Evolutionary conservation across 2,797 vertebrate species (phyloP).

Genomic region (Hippoglossus hippoglossus): DNA sequence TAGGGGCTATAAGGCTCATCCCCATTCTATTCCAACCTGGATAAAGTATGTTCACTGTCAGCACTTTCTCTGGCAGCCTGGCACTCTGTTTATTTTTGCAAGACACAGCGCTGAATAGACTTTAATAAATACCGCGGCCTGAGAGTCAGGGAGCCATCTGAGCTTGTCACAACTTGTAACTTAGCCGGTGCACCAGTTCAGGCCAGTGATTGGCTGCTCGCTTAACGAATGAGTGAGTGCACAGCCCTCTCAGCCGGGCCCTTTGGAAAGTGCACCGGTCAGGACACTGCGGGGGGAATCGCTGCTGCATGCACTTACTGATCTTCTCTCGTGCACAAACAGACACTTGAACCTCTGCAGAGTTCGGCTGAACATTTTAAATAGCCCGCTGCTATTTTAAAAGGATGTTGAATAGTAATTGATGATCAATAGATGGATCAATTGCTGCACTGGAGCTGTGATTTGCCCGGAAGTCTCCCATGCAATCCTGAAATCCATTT

Average conservation of each 20-base stretch:
- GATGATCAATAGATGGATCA: not conserved
- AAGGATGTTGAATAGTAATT: constrained; percentile 23
- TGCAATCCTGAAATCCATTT: constrained; percentile 40
- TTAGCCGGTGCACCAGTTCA: constrained; percentile 75
- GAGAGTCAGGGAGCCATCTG: constrained; percentile 82
- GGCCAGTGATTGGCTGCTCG: constrained; percentile 66
- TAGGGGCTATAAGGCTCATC: constrained; percentile 64
- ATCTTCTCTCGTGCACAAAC: constrained; percentile 24
- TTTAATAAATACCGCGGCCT: constrained; percentile 82
- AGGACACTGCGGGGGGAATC: constrained; percentile 46
- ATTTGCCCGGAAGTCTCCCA: constrained; percentile 35
- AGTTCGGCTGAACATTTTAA: not conserved
- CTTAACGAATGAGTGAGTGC: constrained; percentile 71
- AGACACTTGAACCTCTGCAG: constrained; percentile 6
- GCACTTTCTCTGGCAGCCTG: constrained; percentile 82
- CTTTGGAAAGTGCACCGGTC: constrained; percentile 58
- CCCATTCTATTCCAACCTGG: constrained; percentile 78
- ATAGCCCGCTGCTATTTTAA: too few species aligned
- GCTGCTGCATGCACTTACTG: constrained; percentile 31
- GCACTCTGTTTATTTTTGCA: constrained; percentile 86
- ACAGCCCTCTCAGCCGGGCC: constrained; percentile 35
- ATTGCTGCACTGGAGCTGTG: not conserved
- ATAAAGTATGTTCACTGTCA: constrained; percentile 83
- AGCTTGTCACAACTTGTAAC: constrained; percentile 87
- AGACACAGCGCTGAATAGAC: constrained; percentile 85